These are phyloP conservation scores for Psittacula echo DNA, from an alignment of 2,797 vertebrate species.

Conservation along the genomic window DNA sequence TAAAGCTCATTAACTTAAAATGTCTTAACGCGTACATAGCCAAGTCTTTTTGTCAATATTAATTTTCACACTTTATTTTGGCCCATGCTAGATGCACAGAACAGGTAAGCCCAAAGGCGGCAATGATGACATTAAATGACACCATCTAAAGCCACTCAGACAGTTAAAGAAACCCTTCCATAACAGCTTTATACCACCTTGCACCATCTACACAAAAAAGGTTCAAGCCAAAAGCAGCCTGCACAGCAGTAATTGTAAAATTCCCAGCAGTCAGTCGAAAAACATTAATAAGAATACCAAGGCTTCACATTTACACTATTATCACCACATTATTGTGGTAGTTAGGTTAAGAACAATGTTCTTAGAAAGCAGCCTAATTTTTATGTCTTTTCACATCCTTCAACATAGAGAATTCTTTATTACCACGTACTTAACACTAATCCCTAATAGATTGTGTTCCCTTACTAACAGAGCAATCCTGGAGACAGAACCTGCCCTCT, in stretches of 20 bases:
- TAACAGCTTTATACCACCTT: conserved; percentile 28
- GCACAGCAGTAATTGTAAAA: conserved; percentile 28
- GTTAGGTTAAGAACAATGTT: conserved; percentile 31
- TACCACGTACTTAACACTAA: not conserved
- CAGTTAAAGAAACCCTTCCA: conserved; percentile 20
- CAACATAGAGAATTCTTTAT: conserved; percentile 11
- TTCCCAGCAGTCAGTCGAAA: conserved; percentile 20
- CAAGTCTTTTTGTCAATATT: not conserved
- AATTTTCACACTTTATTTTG: conserved; percentile 50
- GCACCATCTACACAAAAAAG: not conserved
- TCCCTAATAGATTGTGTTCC: not conserved
- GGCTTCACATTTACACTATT: conserved; percentile 28
- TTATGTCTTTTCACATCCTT: not conserved
- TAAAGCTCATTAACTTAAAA: not conserved
- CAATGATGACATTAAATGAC: conserved; percentile 34
- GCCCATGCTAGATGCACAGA: conserved; percentile 41
- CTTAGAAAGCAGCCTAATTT: conserved; percentile 9
- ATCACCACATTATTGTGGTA: not conserved
- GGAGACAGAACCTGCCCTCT: not conserved
- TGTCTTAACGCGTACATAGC: conserved; percentile 3
- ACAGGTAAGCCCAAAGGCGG: conserved; percentile 37
- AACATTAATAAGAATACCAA: conserved; percentile 1
- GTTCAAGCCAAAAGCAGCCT: conserved; percentile 24
- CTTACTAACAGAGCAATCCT: not conserved
- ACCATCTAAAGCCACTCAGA: conserved; percentile 25